Conservation (phyloP, 2,797 vertebrate genomes). For the Malacoraja senta region DNA sequence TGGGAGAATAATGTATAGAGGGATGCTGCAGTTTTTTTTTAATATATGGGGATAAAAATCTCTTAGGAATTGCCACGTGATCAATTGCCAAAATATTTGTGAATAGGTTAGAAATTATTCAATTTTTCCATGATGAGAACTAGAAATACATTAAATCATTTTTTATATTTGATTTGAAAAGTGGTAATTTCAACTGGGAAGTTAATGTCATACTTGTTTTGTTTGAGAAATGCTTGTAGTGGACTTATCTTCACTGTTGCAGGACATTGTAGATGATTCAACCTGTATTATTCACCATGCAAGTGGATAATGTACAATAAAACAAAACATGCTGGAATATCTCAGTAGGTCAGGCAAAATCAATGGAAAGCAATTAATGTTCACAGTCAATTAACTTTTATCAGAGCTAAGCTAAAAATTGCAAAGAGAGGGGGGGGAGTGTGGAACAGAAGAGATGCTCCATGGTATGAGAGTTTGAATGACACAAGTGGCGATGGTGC, state of each 20-base stretch:
- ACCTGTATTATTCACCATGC: neutral
- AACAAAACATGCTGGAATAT: no score
- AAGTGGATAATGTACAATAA: neutral
- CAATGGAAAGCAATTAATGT: no score
- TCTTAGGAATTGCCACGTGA: neutral
- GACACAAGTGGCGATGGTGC: no score
- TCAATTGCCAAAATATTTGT: constrained; percentile 1
- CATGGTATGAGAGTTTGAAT: no score
- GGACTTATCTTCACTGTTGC: neutral
- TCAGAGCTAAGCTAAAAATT: no score
- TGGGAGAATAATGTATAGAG: neutral
- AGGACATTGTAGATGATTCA: neutral
- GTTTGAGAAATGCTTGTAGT: neutral
- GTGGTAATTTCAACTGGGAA: constrained; percentile 1
- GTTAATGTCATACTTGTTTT: neutral
- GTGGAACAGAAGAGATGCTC: no score
- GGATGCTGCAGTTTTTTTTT: neutral
- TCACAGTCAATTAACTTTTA: no score
- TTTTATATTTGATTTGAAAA: constrained; percentile 1
- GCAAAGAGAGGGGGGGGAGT: no score
- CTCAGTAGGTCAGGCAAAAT: no score
- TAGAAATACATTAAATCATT: neutral
- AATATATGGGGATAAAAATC: neutral
- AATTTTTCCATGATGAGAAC: neutral
- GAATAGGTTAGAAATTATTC: constrained; percentile 14